Evolutionary conservation across 2,113 vertebrate genomes (phyloP).

Genomic region (Pogona vitticeps): DNA sequence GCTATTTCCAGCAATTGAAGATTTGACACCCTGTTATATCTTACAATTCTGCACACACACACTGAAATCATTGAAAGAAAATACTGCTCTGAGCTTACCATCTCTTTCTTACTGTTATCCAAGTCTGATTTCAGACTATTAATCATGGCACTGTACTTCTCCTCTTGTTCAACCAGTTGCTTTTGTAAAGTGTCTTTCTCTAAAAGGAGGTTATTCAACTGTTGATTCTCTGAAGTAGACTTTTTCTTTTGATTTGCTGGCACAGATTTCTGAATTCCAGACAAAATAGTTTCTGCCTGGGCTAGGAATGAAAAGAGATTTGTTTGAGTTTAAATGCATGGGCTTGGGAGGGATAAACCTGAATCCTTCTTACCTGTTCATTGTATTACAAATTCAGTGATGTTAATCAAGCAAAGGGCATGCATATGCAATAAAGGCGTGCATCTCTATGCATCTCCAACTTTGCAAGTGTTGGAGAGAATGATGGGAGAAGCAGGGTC

Average conservation of each 20-base stretch:
- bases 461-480: no score
- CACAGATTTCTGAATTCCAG: constrained; percentile 65
- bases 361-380: neutral
- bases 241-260: constrained; percentile 59
- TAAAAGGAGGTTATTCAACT: constrained; percentile 67
- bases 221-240: constrained; percentile 47
- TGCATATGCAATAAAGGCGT: no score
- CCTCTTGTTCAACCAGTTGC: constrained; percentile 58
- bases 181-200: constrained; percentile 61
- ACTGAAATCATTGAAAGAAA: neutral
- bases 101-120: constrained; percentile 55
- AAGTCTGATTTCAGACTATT: constrained; percentile 67
- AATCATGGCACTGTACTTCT: constrained; percentile 58
- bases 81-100: constrained; percentile 64
- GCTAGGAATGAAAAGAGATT: constrained; percentile 62
- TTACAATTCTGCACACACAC: neutral
- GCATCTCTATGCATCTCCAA: no score
- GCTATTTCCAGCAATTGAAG: neutral
- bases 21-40: neutral
- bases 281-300: constrained; percentile 79
- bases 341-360: neutral
- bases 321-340: neutral
- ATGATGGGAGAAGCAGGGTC: neutral
- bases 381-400: neutral
- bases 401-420: no score